Conservation (phyloP, 2,113 vertebrate genomes). For the Macroglossus sobrinus region DNA sequence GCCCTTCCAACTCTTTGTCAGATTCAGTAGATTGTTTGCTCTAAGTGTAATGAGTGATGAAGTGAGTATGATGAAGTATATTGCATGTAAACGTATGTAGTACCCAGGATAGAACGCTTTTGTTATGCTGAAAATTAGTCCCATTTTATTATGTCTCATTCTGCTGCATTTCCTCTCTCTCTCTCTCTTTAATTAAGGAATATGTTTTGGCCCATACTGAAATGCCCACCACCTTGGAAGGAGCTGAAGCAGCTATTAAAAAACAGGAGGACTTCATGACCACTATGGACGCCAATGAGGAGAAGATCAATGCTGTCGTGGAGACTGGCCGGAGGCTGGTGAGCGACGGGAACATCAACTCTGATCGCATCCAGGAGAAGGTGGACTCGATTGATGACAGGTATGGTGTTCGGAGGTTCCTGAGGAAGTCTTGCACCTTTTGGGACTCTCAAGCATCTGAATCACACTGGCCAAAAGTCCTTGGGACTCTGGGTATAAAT, state of each 20-base stretch:
- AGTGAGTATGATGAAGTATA: not conserved
- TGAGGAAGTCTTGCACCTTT: not conserved
- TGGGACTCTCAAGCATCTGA: not conserved
- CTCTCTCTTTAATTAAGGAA: slow-evolving; percentile 83
- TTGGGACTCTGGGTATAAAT: not conserved
- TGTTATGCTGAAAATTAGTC: not conserved
- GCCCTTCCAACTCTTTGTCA: not conserved
- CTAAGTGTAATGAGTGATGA: not conserved
- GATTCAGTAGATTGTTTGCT: not conserved
- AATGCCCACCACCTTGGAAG: slow-evolving; percentile 97
- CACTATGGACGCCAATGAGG: slow-evolving; percentile 98
- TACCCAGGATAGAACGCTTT: not conserved
- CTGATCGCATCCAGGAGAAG: slow-evolving; percentile 97
- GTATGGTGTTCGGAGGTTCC: slow-evolving; percentile 72
- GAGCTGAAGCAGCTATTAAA: slow-evolving; percentile 96
- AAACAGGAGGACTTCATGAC: slow-evolving; percentile 99
- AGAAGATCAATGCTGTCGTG: slow-evolving; percentile 96
- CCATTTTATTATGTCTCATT: not conserved
- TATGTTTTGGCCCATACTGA: slow-evolving; percentile 97
- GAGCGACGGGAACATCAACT: slow-evolving; percentile 94
- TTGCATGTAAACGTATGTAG: not conserved
- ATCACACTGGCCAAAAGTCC: not conserved
- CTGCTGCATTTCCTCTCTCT: not conserved
- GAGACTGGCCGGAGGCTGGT: slow-evolving; percentile 94
- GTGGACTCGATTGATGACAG: slow-evolving; percentile 97